Evolutionary conservation across 2,113 vertebrate genomes (phyloP).

Genomic region (Hyla sarda): DNA sequence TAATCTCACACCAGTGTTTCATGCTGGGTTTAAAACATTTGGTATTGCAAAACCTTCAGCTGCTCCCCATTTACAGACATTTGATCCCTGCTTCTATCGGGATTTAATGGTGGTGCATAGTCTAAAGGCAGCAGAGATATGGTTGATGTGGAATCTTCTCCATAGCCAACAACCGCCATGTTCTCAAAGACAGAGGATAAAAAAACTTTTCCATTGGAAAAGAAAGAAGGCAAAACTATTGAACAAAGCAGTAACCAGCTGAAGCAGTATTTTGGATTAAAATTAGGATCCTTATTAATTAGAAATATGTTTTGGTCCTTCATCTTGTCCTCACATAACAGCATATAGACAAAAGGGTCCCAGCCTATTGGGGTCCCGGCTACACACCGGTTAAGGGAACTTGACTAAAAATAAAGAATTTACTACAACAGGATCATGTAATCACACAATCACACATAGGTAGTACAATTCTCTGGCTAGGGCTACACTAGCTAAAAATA

Average conservation of each 20-base stretch:
- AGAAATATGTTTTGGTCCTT: background rate
- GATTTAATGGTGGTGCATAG: constrained; percentile 97
- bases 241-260: constrained; percentile 5
- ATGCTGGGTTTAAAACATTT: constrained; percentile 94
- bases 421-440: too few species aligned
- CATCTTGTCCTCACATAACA: background rate
- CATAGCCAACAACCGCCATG: constrained; percentile 84
- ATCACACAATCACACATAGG: too few species aligned
- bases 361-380: background rate
- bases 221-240: constrained; percentile 56
- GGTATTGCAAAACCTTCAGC: constrained; percentile 90
- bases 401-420: background rate
- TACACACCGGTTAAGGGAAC: background rate
- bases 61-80: constrained; percentile 89
- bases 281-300: background rate
- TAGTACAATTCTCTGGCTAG: background rate
- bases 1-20: constrained; percentile 80
- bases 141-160: constrained; percentile 97
- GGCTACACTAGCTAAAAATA: background rate
- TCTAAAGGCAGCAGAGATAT: constrained; percentile 90
- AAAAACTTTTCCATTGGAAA: constrained; percentile 71
- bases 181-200: constrained; percentile 75
- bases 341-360: background rate
- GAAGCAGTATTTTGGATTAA: background rate
- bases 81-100: constrained; percentile 94